A percentile compares a stretch with the other conserved stretches of the same genome.
These are phyloP conservation scores for Dendrocincla tyrannina DNA, from an alignment of 2,797 vertebrate genomes.

Conservation along the genomic window DNA sequence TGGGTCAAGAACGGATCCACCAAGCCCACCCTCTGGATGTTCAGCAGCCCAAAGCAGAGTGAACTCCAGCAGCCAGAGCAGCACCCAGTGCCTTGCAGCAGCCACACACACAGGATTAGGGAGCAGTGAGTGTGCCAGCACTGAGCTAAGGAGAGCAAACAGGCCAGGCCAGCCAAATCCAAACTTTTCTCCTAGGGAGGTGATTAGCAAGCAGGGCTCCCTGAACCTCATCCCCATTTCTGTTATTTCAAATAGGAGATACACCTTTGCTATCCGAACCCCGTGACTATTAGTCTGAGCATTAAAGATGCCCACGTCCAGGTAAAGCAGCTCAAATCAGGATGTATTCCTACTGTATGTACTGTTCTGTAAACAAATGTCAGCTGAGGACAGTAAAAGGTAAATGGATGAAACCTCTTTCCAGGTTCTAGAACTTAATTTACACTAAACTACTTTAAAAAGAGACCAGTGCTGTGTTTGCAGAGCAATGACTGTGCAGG, in stretches of 20 bases:
- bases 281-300: not conserved
- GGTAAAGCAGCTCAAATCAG: not conserved
- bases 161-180: not conserved
- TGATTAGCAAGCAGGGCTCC: not conserved
- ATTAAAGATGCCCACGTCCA: not conserved
- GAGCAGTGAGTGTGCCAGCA: not conserved
- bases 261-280: not conserved
- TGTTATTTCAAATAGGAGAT: not conserved
- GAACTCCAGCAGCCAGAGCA: not conserved
- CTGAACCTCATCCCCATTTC: not conserved
- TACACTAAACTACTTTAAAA: slow-evolving; percentile 22
- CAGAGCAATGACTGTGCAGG: slow-evolving; percentile 24
- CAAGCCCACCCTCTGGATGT: not conserved
- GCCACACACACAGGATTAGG: not conserved
- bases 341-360: not conserved
- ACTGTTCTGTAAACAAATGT: slow-evolving; percentile 13
- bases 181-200: not conserved
- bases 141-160: not conserved
- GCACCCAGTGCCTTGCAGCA: not conserved
- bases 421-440: slow-evolving; percentile 44
- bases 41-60: not conserved
- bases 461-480: slow-evolving; percentile 23
- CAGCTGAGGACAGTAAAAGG: not conserved
- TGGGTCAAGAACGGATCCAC: not conserved
- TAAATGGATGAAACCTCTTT: slow-evolving; percentile 27